These are phyloP conservation scores for Brevimyrus niger DNA, from an alignment of 2,113 vertebrate genomes.

Conservation along the genomic window DNA sequence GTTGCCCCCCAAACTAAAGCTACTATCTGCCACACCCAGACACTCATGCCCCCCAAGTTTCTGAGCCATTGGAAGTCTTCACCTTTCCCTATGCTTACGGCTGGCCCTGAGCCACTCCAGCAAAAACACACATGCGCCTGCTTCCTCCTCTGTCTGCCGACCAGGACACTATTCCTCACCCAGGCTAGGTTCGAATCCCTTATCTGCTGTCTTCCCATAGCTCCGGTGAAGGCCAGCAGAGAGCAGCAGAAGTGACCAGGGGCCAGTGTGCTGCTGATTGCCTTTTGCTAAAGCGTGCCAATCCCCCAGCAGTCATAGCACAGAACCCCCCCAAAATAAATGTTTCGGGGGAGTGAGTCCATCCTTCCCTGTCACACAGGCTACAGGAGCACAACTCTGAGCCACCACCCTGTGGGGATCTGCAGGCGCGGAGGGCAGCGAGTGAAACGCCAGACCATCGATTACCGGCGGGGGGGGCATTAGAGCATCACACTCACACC, in stretches of 20 bases:
- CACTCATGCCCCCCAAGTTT: neutral
- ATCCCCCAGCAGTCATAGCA: neutral
- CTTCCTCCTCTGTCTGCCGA: conserved; percentile 11
- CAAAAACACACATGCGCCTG: neutral
- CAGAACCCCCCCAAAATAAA: neutral
- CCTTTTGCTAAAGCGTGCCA: too few relatives aligned
- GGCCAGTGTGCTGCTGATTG: neutral
- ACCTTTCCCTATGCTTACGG: neutral
- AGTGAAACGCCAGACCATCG: neutral
- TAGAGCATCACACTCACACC: neutral
- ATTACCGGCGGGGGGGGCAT: neutral
- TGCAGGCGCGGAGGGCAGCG: neutral
- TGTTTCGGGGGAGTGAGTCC: neutral
- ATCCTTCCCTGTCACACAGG: neutral
- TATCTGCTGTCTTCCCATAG: neutral
- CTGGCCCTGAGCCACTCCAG: neutral
- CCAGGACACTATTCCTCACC: neutral
- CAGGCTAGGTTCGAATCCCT: neutral
- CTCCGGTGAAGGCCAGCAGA: neutral
- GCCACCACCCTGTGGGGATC: neutral
- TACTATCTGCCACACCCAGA: neutral
- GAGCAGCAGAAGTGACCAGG: neutral
- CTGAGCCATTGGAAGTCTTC: neutral
- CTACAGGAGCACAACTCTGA: neutral
- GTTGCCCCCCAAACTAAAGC: neutral